Conservation (phyloP, 2,797 vertebrate species). For the Mormyrops boulengeri region DNA sequence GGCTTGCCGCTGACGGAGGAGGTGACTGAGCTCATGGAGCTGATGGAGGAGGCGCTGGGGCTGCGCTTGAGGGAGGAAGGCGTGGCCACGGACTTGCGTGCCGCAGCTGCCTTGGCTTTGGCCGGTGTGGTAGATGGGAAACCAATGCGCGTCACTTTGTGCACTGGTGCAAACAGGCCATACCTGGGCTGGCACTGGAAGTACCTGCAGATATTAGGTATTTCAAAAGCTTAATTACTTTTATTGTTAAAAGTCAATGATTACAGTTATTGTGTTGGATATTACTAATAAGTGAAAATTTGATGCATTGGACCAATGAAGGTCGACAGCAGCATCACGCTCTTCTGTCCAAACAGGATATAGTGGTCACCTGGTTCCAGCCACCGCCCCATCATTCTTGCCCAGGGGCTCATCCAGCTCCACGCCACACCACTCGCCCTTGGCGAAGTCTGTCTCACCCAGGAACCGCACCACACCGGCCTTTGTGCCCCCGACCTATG, state of each 20-base stretch:
- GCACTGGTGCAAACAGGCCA: slow-evolving; percentile 91
- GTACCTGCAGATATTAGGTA: slow-evolving; percentile 63
- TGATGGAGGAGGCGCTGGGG: slow-evolving; percentile 91
- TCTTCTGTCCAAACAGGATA: neutral
- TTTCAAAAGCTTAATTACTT: neutral
- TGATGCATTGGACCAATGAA: neutral
- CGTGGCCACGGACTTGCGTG: slow-evolving; percentile 70
- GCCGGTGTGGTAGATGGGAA: slow-evolving; percentile 95
- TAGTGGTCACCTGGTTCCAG: slow-evolving; percentile 78
- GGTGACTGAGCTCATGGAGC: slow-evolving; percentile 90
- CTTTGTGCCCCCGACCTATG: slow-evolving; percentile 92
- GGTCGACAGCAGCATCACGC: neutral
- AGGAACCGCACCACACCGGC: slow-evolving; percentile 93
- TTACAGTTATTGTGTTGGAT: neutral
- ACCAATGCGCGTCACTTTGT: slow-evolving; percentile 95
- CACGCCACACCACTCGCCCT: slow-evolving; percentile 97
- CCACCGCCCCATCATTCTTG: slow-evolving; percentile 95
- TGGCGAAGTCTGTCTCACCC: slow-evolving; percentile 95
- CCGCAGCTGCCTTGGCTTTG: slow-evolving; percentile 81
- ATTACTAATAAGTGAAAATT: neutral
- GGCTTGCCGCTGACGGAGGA: slow-evolving; percentile 94
- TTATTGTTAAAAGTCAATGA: neutral
- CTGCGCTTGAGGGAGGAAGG: slow-evolving; percentile 81
- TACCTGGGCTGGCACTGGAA: slow-evolving; percentile 97
- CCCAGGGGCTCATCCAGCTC: slow-evolving; percentile 93